These are phyloP conservation scores for Streblospio benedicti DNA, from an alignment of 1,140 invertebrate genomes.

Conservation along the genomic window DNA sequence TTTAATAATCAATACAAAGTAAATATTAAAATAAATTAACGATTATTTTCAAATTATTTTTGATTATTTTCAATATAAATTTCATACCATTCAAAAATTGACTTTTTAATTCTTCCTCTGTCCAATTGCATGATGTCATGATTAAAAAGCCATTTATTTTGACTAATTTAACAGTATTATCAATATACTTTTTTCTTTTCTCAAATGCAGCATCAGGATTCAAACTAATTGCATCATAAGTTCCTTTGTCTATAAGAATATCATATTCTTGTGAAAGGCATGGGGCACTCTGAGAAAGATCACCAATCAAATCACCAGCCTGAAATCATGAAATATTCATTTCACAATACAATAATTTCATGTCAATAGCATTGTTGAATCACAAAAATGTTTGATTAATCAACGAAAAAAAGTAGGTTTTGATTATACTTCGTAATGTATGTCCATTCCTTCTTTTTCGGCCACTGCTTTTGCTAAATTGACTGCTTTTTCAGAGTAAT, in stretches of 20 bases:
- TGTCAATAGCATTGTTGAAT: neutral
- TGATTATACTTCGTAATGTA: conserved; percentile 30
- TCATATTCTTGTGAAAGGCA: conserved; percentile 25
- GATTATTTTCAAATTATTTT: neutral
- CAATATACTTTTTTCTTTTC: conserved; percentile 60
- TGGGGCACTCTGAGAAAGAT: conserved; percentile 13
- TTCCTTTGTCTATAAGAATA: conserved; percentile 73
- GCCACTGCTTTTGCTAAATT: conserved; percentile 62
- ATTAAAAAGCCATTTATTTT: conserved; percentile 61
- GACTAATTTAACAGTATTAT: conserved; percentile 57
- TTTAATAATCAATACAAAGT: neutral
- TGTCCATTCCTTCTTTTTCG: conserved; percentile 32
- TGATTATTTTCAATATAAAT: neutral
- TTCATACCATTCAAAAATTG: conserved; percentile 56
- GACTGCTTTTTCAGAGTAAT: conserved; percentile 74
- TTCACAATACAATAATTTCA: conserved; percentile 14
- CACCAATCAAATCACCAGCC: conserved; percentile 53
- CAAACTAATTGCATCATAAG: conserved; percentile 83
- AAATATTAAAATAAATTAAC: neutral
- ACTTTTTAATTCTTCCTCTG: conserved; percentile 65
- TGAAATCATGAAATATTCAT: conserved; percentile 26
- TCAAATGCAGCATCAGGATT: conserved; percentile 58
- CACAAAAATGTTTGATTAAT: neutral
- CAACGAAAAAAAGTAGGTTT: conserved; percentile 7
- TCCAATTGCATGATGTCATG: conserved; percentile 92